Evolutionary conservation across 2,888 invertebrate genomes (phyloP), one percentile per base, ranked within the genome.

Genomic region (Cephus spinipes): DNA sequence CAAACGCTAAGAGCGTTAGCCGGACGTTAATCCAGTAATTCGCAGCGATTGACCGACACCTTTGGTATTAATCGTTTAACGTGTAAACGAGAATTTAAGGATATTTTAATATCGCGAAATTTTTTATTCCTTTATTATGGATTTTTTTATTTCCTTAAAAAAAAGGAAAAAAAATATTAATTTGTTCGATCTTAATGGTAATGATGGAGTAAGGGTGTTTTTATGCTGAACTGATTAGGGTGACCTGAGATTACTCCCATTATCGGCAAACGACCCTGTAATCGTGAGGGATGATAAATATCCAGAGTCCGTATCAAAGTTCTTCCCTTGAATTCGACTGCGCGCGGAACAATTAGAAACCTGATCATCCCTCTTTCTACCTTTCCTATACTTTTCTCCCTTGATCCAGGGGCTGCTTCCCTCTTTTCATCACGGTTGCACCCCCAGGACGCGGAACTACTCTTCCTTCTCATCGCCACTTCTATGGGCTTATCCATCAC

Each of bases 201-300:
- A 74, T 34, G 74, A 76, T 69, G 31, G 36, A 31, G 35, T n/a
- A n/a, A n/a, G 40, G 33, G 34, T 12, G n/a, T 11, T 73, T 33
- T 73, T 33, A 30, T 23, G n/a, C 31, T 34, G 15, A 73, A 30
- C 34, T 76, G 36, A 35, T 76, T 35, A 76, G 34, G 36, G 30
- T 71, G 68, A 69, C 75, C 68, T 35, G 77, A 69, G 73, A 73
- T 81, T 78, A 78, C 79, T 76, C 73, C 78, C 77, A 81, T 36
- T 36, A 36, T 36, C 76, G 79, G 79, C 81, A 79, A 82, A 80
- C 79, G 78, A 80, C 79, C 81, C 81, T 78, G 76, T 81, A 80
- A 84, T 82, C 81, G 79, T 79, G 35, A 68, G 55, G 73, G 74
- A 80, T 84, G 81, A 84, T 82, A 80, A 81, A 83, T 81, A 77